A percentile compares a stretch with the other conserved stretches of the same genome.
These are phyloP conservation scores for Brachionus manjavacas DNA, from an alignment of 1,140 invertebrate genomes.

Conservation along the genomic window DNA sequence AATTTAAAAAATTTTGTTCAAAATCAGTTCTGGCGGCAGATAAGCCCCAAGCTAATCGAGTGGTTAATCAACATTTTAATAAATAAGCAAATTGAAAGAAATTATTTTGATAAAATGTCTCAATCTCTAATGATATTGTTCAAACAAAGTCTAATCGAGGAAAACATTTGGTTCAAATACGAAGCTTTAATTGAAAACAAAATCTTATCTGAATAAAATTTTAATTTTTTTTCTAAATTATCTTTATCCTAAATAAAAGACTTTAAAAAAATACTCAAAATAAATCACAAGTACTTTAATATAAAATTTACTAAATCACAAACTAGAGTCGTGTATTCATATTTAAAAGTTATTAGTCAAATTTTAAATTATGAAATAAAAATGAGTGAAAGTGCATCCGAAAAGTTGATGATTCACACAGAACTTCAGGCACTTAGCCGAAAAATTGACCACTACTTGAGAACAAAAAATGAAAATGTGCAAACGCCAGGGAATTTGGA, in stretches of 20 bases:
- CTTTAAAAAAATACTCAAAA: background rate
- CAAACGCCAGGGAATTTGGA: background rate
- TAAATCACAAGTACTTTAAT: background rate
- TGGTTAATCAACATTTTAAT: background rate
- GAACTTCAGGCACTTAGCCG: background rate
- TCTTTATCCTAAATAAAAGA: background rate
- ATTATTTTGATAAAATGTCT: background rate
- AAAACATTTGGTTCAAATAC: constrained; percentile 15
- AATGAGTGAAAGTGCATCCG: background rate
- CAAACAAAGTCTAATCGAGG: background rate
- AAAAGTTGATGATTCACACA: background rate
- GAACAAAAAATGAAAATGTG: background rate
- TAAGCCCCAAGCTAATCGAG: background rate
- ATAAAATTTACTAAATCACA: background rate
- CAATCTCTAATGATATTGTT: background rate
- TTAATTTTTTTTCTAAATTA: background rate
- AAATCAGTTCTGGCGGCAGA: background rate
- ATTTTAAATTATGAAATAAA: background rate
- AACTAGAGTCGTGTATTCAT: background rate
- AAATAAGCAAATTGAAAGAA: background rate
- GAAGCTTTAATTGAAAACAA: background rate
- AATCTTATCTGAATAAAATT: constrained; percentile 7
- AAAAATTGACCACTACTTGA: background rate
- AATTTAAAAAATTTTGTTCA: background rate
- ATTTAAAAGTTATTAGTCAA: background rate